Conservation (phyloP, 2,113 vertebrate genomes). For the Ornithorhynchus anatinus region DNA sequence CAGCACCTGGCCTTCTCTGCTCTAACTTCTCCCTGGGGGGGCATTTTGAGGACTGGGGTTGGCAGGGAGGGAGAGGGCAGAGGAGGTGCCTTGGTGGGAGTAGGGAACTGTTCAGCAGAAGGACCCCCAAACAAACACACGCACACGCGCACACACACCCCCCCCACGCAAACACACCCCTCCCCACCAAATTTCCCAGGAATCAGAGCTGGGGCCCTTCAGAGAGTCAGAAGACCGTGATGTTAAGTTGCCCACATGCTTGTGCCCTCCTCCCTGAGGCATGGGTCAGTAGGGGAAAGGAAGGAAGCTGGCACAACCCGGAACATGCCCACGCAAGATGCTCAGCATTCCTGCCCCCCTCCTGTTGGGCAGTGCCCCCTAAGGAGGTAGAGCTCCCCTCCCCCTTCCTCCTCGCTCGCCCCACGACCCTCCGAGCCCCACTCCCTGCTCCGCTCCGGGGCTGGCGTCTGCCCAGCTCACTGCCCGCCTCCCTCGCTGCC, state of each 20-base stretch:
- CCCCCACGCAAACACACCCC: no score
- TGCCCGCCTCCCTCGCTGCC: constrained; percentile 49
- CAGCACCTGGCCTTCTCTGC: no score
- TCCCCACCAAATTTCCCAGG: no score
- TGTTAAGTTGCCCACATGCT: background rate
- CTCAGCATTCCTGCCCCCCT: background rate
- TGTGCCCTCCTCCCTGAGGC: background rate
- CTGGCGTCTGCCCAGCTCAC: constrained; percentile 49
- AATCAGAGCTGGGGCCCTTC: background rate
- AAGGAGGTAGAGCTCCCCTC: no score
- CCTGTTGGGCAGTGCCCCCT: background rate
- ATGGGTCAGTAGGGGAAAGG: background rate
- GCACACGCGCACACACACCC: no score
- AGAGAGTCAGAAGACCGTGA: background rate
- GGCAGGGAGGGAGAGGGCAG: no score
- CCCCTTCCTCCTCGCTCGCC: background rate
- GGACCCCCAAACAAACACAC: background rate
- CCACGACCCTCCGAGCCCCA: constrained; percentile 30
- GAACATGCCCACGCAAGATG: background rate
- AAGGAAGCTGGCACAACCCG: constrained; percentile 25
- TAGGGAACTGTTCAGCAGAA: no score
- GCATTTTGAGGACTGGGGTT: no score
- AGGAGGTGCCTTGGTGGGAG: no score
- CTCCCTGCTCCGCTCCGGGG: constrained; percentile 27
- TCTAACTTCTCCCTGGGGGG: no score